These are phyloP conservation scores for Onychorhynchus coronatus DNA, from an alignment of 2,113 vertebrate species.

Conservation along the genomic window DNA sequence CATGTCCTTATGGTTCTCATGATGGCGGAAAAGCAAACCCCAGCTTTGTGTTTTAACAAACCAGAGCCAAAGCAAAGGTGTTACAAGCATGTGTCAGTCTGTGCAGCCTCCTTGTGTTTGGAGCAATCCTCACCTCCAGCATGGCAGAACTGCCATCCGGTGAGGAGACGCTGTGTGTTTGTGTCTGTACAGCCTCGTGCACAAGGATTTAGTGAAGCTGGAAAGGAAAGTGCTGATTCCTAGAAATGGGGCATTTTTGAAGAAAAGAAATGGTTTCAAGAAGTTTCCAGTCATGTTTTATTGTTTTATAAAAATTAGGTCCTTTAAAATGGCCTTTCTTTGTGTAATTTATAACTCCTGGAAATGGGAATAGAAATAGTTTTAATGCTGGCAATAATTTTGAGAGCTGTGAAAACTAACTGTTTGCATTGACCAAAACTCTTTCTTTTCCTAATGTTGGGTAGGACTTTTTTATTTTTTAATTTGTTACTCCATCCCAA, in stretches of 20 bases:
- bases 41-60: neutral
- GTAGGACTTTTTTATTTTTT: neutral
- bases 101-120: neutral
- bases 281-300: neutral
- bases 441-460: neutral
- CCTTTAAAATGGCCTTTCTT: neutral
- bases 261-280: neutral
- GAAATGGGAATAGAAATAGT: neutral
- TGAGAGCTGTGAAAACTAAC: neutral
- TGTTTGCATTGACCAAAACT: neutral
- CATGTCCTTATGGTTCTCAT: accelerated
- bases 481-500: neutral
- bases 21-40: neutral
- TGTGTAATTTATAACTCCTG: neutral
- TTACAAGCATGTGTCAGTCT: neutral
- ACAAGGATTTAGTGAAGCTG: neutral
- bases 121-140: neutral
- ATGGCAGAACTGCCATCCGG: neutral
- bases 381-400: neutral
- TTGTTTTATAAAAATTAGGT: neutral
- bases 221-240: neutral
- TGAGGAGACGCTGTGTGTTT: accelerated
- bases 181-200: neutral
- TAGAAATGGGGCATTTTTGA: neutral
- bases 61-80: neutral